A percentile compares a stretch with the other conserved stretches of the same genome.
Evolutionary conservation across 2,113 vertebrate genomes (phyloP).

Genomic region (Emydocephalus ijimae): DNA sequence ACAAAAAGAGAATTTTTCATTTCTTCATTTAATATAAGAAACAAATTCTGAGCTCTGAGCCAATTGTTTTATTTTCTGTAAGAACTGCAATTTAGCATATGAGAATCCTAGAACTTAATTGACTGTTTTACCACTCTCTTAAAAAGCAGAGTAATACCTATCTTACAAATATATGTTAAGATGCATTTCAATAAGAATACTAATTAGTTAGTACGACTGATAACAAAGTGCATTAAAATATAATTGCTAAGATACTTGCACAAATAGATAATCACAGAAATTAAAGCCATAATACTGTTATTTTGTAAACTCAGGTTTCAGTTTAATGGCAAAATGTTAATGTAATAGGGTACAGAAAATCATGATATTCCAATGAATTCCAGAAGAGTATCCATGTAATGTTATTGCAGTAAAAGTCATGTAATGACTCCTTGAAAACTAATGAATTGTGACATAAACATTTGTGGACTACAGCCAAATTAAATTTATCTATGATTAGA

Average conservation of each 20-base stretch:
- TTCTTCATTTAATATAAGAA: slow-evolving; percentile 55
- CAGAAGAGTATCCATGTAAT: too few species aligned
- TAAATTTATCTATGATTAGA: background rate
- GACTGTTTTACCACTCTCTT: slow-evolving; percentile 24
- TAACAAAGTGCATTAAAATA: slow-evolving; percentile 31
- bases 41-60: slow-evolving; percentile 40
- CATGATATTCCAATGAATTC: slow-evolving; percentile 4
- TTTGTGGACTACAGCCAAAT: background rate
- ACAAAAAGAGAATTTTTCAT: slow-evolving; percentile 2
- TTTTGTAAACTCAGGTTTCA: slow-evolving; percentile 30
- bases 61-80: slow-evolving; percentile 45
- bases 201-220: slow-evolving; percentile 34
- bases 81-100: slow-evolving; percentile 43
- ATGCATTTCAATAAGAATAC: slow-evolving; percentile 20
- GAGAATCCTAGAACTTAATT: slow-evolving; percentile 8
- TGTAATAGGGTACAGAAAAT: slow-evolving; percentile 22
- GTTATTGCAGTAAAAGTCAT: background rate
- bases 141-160: slow-evolving; percentile 33
- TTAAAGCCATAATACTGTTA: slow-evolving; percentile 14
- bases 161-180: slow-evolving; percentile 38
- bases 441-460: background rate
- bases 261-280: slow-evolving; percentile 22
- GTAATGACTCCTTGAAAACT: background rate
- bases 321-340: slow-evolving; percentile 37
- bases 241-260: slow-evolving; percentile 24